These are phyloP conservation scores for Hyphantria cunea DNA, from an alignment of 1,140 invertebrate species.

Conservation along the genomic window DNA sequence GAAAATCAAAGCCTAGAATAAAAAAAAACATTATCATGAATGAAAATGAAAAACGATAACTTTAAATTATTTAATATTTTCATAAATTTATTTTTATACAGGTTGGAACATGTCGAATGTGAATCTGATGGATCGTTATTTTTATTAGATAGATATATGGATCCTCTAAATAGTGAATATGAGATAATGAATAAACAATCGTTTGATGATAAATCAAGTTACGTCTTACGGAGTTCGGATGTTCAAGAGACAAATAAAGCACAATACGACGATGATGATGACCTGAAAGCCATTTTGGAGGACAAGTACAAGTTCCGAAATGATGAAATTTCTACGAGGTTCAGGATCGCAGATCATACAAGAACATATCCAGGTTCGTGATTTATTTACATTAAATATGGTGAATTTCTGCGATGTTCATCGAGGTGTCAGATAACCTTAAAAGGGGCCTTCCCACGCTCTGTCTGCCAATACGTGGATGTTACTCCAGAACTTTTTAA, in stretches of 20 bases:
- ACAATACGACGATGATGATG: constrained; percentile 37
- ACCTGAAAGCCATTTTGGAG: constrained; percentile 57
- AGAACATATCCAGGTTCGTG: constrained; percentile 40
- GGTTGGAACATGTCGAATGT: neutral
- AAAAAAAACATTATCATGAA: constrained; percentile 18
- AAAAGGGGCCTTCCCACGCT: too few species aligned
- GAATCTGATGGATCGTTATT: neutral
- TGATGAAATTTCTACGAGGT: constrained; percentile 58
- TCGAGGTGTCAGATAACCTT: too few species aligned
- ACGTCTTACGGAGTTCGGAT: neutral
- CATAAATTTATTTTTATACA: constrained; percentile 9
- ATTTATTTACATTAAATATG: neutral
- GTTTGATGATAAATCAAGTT: neutral
- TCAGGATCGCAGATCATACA: constrained; percentile 43
- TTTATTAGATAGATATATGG: neutral
- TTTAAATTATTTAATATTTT: constrained; percentile 6
- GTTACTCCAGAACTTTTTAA: too few species aligned
- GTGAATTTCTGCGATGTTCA: too few species aligned
- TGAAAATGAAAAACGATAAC: constrained; percentile 15
- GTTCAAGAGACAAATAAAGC: constrained; percentile 1
- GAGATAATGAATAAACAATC: neutral
- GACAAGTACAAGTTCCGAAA: constrained; percentile 64
- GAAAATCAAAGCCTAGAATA: constrained; percentile 3
- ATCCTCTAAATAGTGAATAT: neutral
- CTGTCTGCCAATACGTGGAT: too few species aligned